Base-by-base conservation (phyloP, 2,888 invertebrate species). In the Autographa pulchrina region DNA sequence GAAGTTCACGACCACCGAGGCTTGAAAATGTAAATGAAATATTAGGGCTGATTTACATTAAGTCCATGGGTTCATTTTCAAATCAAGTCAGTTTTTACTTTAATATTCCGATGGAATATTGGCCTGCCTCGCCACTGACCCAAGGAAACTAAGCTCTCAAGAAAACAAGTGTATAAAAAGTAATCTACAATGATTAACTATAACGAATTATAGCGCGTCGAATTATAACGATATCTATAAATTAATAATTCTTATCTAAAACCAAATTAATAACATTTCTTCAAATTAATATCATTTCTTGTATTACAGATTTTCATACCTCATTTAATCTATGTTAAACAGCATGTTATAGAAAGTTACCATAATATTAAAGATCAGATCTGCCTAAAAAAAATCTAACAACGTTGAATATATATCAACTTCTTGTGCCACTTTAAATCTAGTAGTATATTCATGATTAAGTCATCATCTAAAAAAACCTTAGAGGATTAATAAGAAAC, bases 201-300 rank as follows among this genome's bases (percentile, higher is more conserved):
- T 48, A 56, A 11, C 11, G 11, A 25, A 20, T 56, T 56, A 56
- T 48, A 48, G n/a, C 48, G 25, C 54, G 54, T 13, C 25, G n/a
- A n/a, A n/a, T n/a, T 56, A 48, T 20, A 56, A 11, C 54, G 54
- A 25, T 13, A 25, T 20, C 11, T 56, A 56, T 56, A 56, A 20
- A 25, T 25, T 20, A 56, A 20, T 38, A 38, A 25, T 20, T 18
- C 8, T 54, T 20, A 13, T 13, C 20, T 56, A 13, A 56, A 20
- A 20, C 54, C 11, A 56, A 13, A 56, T 54, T 56, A 56, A 13
- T 56, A 25, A 20, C 54, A 56, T 56, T 56, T 56, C n/a, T n/a
- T n/a, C 11, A 56, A 13, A 56, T 54, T 56, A 56, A 13, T 56
- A 25, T 11, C 54, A 56, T 56, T 25, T 14, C 13, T 20, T 18